A percentile compares a stretch with the other conserved stretches of the same genome.
Conservation (phyloP, 2,113 vertebrate species). For the Rhinogobius similis region DNA sequence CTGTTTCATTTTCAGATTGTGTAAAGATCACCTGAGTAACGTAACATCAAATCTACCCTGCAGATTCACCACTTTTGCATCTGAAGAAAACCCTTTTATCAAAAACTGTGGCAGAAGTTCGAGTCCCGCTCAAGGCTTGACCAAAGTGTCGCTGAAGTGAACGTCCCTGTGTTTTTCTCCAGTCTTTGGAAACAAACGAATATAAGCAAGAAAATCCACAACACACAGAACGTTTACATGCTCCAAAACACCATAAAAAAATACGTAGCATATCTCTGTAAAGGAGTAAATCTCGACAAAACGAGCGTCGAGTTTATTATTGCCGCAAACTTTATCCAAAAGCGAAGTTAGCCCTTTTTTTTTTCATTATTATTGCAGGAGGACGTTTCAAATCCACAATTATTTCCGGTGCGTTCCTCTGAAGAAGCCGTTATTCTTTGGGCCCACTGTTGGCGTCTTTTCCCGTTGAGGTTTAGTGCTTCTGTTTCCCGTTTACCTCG, state of each 20-base stretch:
- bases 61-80: conserved; percentile 17
- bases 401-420: too few relatives aligned
- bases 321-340: conserved; percentile 58
- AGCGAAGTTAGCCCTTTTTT: conserved; percentile 67
- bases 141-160: conserved; percentile 15
- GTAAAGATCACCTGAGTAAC: conserved; percentile 59
- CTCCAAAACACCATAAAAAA: conserved; percentile 64
- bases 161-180: conserved; percentile 10
- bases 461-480: conserved; percentile 62
- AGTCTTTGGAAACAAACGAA: conserved; percentile 23
- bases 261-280: conserved; percentile 63
- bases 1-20: conserved; percentile 9
- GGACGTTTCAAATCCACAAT: conserved; percentile 45
- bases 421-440: too few relatives aligned
- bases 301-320: conserved; percentile 41
- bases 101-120: conserved; percentile 26
- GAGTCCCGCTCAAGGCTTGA: conserved; percentile 59
- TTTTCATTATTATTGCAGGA: conserved; percentile 38
- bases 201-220: conserved; percentile 18
- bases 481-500: conserved; percentile 39
- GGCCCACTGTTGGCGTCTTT: too few relatives aligned
- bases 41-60: conserved; percentile 39
- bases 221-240: conserved; percentile 54
- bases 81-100: not conserved
- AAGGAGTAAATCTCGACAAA: conserved; percentile 53